Base-by-base conservation (phyloP, 2,797 vertebrate species). In the Crenuchus spilurus region DNA sequence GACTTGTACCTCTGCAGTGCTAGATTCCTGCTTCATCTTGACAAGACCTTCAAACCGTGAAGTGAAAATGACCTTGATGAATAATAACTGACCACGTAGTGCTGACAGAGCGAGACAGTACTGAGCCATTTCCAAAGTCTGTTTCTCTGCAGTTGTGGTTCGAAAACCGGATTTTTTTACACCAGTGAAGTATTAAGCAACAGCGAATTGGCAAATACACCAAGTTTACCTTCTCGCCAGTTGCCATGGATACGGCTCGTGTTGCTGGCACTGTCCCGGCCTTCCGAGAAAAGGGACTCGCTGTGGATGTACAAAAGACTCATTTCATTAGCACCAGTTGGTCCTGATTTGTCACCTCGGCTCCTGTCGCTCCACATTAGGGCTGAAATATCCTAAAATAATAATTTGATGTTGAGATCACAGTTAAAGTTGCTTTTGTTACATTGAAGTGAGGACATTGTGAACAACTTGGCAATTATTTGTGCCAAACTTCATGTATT, bases 211-310 rank as follows among this genome's bases (percentile, higher is more conserved):
- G 49, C 39, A 71, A 75, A 79, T 66, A 65, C 81, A 85, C 81
- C 84, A 88, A 87, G 85, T 92, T 90, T 91, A 89, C 82, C 79
- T 79, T 82, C 85, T 84, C 83, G 69, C 80, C 81, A 82, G 91
- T 93, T 91, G 85, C 91, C 90, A 91, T 92, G 90, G 88, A 90
- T 87, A 93, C 90, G 75, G 85, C 86, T 88, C 82, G 3, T 35
- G 33, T 3, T 35, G 30, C 88, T 88, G 57, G 65, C 26, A 9
- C 71, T 57, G 63, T 44, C 58, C 44, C 67, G 77, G 72, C 72
- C 72, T 75, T 75, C 73, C 1, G 66, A 72, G 62, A 75, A 66
- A 58, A 72, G 39, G 55, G 33, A 72, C 61, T 61, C 6, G 35
- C 60, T 41, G 46, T 66, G 83, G 83, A 75, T 77, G 60, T 74